Conservation (phyloP, 2,113 vertebrate genomes). For the Sebastes fasciatus region DNA sequence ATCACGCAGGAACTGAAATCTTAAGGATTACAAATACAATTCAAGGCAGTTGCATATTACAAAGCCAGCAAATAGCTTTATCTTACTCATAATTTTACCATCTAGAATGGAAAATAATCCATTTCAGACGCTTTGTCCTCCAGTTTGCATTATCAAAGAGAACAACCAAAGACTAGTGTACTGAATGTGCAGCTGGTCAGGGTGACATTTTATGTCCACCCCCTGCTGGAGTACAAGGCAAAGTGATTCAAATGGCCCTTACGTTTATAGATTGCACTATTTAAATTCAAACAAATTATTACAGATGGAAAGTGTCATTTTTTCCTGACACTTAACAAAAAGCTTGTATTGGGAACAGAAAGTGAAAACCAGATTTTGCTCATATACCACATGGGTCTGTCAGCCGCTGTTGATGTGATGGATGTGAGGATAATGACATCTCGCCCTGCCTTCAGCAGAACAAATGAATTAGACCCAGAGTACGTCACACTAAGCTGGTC, state of each 20-base stretch:
- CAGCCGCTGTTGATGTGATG: neutral
- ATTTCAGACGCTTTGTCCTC: neutral
- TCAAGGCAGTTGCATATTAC: neutral
- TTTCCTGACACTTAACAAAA: neutral
- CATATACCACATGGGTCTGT: neutral
- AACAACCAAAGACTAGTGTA: neutral
- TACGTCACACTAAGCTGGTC: neutral
- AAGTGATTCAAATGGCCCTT: neutral
- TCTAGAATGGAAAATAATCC: neutral
- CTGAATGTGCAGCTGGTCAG: neutral
- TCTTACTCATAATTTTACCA: no score
- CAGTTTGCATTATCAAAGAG: neutral
- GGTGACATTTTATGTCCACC: neutral
- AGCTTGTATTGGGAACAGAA: neutral
- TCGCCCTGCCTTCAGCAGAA: neutral
- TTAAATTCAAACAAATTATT: neutral
- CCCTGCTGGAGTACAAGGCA: neutral
- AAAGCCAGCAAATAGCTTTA: neutral
- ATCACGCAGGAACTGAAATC: neutral
- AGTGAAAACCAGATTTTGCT: neutral
- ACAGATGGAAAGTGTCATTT: neutral
- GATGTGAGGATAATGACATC: neutral
- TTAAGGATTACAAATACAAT: neutral
- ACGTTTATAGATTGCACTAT: neutral
- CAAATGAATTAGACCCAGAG: neutral